phyloP scores from a whole-genome alignment of 2,113 vertebrate genomes.

The Poecilia latipinna region DNA sequence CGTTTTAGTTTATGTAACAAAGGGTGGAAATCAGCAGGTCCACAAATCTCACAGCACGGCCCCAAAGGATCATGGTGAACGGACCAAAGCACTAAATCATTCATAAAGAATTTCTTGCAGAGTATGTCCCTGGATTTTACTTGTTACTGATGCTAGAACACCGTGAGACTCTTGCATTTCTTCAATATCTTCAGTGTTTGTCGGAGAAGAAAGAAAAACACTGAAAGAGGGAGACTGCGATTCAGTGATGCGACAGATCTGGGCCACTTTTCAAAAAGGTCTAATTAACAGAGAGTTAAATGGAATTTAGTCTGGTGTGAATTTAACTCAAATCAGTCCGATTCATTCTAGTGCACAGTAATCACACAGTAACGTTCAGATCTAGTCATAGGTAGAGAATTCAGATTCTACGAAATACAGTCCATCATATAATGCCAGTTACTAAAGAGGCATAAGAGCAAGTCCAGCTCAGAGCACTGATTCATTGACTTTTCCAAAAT shows the following conservation, averaged over 20 bases:
- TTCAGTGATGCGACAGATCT: background rate
- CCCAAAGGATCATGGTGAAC: conserved; percentile 39
- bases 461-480: too few relatives aligned
- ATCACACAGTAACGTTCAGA: too few relatives aligned
- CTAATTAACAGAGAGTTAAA: too few relatives aligned
- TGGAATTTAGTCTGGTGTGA: too few relatives aligned
- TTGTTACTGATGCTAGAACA: conserved; percentile 20
- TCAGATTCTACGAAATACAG: too few relatives aligned
- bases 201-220: background rate
- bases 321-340: too few relatives aligned
- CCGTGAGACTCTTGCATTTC: background rate
- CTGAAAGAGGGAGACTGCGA: background rate
- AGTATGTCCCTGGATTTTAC: conserved; percentile 19
- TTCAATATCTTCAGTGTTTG: background rate
- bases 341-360: too few relatives aligned
- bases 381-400: too few relatives aligned
- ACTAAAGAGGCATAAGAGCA: too few relatives aligned
- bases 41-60: background rate
- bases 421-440: too few relatives aligned
- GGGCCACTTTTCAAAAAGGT: too few relatives aligned
- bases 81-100: conserved; percentile 6
- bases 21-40: background rate
- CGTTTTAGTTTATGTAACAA: background rate
- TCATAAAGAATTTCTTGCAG: background rate
- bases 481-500: too few relatives aligned